phyloP scores from a whole-genome alignment of 2,797 vertebrate species.

The Buphagus erythrorhynchus region DNA sequence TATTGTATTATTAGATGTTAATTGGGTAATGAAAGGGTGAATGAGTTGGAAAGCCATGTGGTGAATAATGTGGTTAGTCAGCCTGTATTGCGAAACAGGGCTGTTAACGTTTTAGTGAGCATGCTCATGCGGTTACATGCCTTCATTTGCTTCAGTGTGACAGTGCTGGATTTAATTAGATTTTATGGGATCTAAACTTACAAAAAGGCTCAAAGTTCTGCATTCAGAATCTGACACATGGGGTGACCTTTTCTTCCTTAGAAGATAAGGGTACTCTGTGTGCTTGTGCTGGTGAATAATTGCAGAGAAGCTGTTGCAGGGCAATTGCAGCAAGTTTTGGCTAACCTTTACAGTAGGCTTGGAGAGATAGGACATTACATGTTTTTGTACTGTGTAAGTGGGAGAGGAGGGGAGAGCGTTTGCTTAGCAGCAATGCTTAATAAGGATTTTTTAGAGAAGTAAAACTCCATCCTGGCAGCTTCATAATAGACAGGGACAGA shows the following conservation, averaged over 20 bases:
- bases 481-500: background rate
- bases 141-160: slow-evolving; percentile 29
- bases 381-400: slow-evolving; percentile 36
- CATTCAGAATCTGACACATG: slow-evolving; percentile 30
- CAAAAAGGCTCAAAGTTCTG: slow-evolving; percentile 52
- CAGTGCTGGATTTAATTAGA: slow-evolving; percentile 63
- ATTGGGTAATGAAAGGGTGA: slow-evolving; percentile 59
- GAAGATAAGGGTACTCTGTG: slow-evolving; percentile 48
- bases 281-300: slow-evolving; percentile 61
- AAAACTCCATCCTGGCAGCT: slow-evolving; percentile 12
- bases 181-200: slow-evolving; percentile 62
- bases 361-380: slow-evolving; percentile 14
- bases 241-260: slow-evolving; percentile 49
- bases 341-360: slow-evolving; percentile 53
- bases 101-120: slow-evolving; percentile 9
- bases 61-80: slow-evolving; percentile 47
- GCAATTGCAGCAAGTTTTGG: slow-evolving; percentile 55
- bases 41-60: background rate
- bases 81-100: background rate
- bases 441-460: slow-evolving; percentile 42
- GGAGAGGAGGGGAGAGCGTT: background rate
- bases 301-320: slow-evolving; percentile 26
- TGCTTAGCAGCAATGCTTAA: slow-evolving; percentile 13
- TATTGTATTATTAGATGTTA: background rate
- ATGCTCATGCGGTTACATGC: slow-evolving; percentile 14